Conservation (phyloP, 1,140 invertebrate species). For the Leucophenga varia region DNA sequence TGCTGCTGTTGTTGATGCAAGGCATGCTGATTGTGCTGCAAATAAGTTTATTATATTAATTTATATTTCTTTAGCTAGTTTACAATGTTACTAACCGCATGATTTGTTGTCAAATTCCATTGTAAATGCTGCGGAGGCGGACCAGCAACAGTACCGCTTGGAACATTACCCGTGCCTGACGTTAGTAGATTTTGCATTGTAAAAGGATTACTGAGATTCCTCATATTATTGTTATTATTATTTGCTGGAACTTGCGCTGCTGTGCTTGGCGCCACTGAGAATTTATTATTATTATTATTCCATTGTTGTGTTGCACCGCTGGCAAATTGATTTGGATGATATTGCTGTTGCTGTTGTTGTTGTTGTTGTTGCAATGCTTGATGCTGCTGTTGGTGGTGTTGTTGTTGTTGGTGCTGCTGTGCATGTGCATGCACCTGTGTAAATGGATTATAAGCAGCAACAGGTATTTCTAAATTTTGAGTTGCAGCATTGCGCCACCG, state of each 20-base stretch:
- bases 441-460: conserved; percentile 39
- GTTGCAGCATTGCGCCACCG: conserved; percentile 23
- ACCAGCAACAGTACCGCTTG: not conserved
- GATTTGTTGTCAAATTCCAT: conserved; percentile 46
- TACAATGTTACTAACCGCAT: conserved; percentile 34
- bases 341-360: conserved; percentile 15
- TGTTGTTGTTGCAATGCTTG: conserved; percentile 24
- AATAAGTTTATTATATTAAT: not conserved
- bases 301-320: conserved; percentile 29
- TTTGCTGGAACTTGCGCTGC: conserved; percentile 14
- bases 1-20: conserved; percentile 14
- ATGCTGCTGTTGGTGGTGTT: conserved; percentile 29
- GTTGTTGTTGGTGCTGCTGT: conserved; percentile 22
- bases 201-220: conserved; percentile 52
- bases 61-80: too few species aligned
- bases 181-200: conserved; percentile 47
- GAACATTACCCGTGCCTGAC: conserved; percentile 20
- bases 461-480: too few species aligned
- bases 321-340: conserved; percentile 36
- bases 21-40: conserved; percentile 32
- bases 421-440: conserved; percentile 29
- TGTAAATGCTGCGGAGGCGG: conserved; percentile 24
- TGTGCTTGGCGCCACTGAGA: conserved; percentile 26
- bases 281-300: conserved; percentile 46
- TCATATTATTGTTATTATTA: conserved; percentile 38